A percentile compares a stretch with the other conserved stretches of the same genome.
phyloP scores from a whole-genome alignment of 2,797 vertebrate genomes.

The Notolabrus celidotus region DNA sequence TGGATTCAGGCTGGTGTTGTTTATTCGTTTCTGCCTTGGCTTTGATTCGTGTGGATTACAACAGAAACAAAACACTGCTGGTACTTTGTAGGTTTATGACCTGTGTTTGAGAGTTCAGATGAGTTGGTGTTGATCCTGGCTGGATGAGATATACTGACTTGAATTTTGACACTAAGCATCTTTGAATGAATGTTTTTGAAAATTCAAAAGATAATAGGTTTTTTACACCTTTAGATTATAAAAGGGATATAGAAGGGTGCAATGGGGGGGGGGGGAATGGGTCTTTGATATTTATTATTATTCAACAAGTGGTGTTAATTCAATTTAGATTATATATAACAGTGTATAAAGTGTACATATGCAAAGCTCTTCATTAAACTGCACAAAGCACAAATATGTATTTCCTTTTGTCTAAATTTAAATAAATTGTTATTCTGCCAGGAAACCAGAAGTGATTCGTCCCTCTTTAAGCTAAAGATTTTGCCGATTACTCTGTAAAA shows the following conservation, averaged over 20 bases:
- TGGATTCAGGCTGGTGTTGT: constrained; percentile 55
- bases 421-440: constrained; percentile 88
- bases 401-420: constrained; percentile 85
- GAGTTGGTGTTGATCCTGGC: constrained; percentile 56
- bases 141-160: constrained; percentile 79
- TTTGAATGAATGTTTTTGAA: constrained; percentile 87
- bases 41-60: constrained; percentile 63
- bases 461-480: constrained; percentile 47
- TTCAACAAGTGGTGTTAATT: constrained; percentile 66
- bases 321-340: constrained; percentile 74
- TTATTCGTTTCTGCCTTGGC: constrained; percentile 43
- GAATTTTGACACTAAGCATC: constrained; percentile 83
- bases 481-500: constrained; percentile 24
- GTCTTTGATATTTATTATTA: constrained; percentile 79
- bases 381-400: constrained; percentile 88
- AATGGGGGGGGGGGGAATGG: constrained; percentile 26
- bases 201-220: constrained; percentile 66
- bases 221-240: constrained; percentile 79
- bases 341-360: constrained; percentile 85
- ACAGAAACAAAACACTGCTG: constrained; percentile 48
- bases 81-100: constrained; percentile 39
- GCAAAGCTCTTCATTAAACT: constrained; percentile 80
- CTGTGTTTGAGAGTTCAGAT: constrained; percentile 55
- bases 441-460: constrained; percentile 63
- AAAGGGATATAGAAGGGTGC: constrained; percentile 51